phyloP scores from a whole-genome alignment of 1,140 invertebrate species.

The Ips nitidus region DNA sequence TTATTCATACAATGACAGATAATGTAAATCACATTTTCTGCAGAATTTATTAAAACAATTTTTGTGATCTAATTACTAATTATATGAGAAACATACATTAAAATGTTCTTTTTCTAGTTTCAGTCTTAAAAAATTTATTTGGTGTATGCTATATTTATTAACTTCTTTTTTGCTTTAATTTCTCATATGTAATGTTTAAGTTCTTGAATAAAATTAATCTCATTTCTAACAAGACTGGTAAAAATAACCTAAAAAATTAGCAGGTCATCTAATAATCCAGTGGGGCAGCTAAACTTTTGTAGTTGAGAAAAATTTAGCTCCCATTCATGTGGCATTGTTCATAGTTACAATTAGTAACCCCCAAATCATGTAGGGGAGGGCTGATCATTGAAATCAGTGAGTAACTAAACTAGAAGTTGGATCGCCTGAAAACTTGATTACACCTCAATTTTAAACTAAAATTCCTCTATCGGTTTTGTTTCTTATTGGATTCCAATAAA shows the following conservation, averaged over 20 bases:
- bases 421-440: neutral
- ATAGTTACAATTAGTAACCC: neutral
- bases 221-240: too few relatives aligned
- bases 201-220: too few relatives aligned
- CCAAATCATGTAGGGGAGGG: neutral
- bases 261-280: too few relatives aligned
- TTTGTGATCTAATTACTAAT: neutral
- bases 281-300: constrained; percentile 14
- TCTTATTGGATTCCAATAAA: constrained; percentile 9
- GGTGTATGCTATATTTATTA: too few relatives aligned
- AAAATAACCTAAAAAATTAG: too few relatives aligned
- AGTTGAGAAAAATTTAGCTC: constrained; percentile 14
- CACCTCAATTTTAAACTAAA: neutral
- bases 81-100: too few relatives aligned
- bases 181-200: too few relatives aligned
- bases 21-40: neutral
- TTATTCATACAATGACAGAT: neutral
- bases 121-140: too few relatives aligned
- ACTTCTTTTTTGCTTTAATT: too few relatives aligned
- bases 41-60: neutral
- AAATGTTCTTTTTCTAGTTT: too few relatives aligned
- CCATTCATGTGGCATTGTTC: neutral
- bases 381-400: constrained; percentile 4
- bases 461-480: constrained; percentile 22
- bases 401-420: constrained; percentile 10